A percentile compares a stretch with the other conserved stretches of the same genome.
Evolutionary conservation across 2,888 invertebrate species (phyloP).

Genomic region (Torymus texanus): DNA sequence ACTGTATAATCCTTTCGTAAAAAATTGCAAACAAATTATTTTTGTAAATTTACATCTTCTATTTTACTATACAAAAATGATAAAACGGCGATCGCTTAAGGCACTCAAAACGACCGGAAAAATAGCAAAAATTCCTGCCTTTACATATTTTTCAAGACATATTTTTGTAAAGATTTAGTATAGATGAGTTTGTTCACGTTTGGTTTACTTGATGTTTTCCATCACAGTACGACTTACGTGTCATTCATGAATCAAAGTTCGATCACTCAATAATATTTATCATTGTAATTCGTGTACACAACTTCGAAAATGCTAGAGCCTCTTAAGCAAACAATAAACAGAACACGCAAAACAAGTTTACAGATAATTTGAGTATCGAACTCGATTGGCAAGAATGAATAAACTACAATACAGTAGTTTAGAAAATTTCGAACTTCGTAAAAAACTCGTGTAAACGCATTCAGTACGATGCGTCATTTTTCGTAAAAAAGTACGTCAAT

Average conservation of each 20-base stretch:
- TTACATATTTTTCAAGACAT: constrained; percentile 10
- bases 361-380: constrained; percentile 30
- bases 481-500: constrained; percentile 18
- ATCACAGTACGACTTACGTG: constrained; percentile 16
- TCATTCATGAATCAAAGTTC: constrained; percentile 49
- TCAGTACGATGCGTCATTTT: constrained; percentile 20
- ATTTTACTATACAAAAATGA: constrained; percentile 26
- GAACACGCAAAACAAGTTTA: constrained; percentile 17
- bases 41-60: constrained; percentile 49
- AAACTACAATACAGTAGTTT: constrained; percentile 14
- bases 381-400: constrained; percentile 47
- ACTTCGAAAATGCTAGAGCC: constrained; percentile 41
- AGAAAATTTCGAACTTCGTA: constrained; percentile 17
- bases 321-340: constrained; percentile 43
- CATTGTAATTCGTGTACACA: neutral
- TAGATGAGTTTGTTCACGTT: constrained; percentile 20
- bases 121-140: constrained; percentile 24
- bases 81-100: constrained; percentile 37
- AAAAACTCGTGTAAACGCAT: constrained; percentile 29
- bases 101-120: constrained; percentile 31
- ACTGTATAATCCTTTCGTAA: constrained; percentile 46
- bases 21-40: constrained; percentile 43
- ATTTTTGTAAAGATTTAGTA: constrained; percentile 2
- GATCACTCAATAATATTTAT: constrained; percentile 18
- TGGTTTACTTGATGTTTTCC: constrained; percentile 17